Percentiles rank a stretch among this genome's conserved stretches.
Conservation (phyloP, 2,888 invertebrate species). For the Actias luna region DNA sequence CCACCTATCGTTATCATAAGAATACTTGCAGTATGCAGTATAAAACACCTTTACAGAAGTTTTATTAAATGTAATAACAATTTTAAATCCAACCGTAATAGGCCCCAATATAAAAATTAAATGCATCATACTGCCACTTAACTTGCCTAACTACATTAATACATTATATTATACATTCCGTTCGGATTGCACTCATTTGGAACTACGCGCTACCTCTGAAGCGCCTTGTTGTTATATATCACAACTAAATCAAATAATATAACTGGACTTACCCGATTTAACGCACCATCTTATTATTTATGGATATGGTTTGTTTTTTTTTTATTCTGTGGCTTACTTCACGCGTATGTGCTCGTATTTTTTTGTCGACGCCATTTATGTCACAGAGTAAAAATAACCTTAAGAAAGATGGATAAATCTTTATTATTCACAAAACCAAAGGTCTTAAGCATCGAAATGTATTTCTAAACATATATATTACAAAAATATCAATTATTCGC, state of each 20-base stretch:
- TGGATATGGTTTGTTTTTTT: conserved; percentile 62
- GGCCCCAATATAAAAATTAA: conserved; percentile 67
- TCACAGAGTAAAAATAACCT: neutral
- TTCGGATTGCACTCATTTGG: conserved; percentile 68
- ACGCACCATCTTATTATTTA: conserved; percentile 65
- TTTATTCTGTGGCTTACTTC: conserved; percentile 15
- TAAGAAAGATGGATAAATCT: neutral
- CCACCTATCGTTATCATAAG: conserved; percentile 15
- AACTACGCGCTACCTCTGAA: conserved; percentile 52
- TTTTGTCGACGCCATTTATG: neutral
- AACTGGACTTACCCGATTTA: conserved; percentile 53
- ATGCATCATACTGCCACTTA: conserved; percentile 73
- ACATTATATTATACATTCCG: conserved; percentile 58
- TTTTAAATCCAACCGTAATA: conserved; percentile 44
- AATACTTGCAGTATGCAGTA: conserved; percentile 21
- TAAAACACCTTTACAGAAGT: neutral
- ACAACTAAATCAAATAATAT: conserved; percentile 70
- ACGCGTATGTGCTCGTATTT: neutral
- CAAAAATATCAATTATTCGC: neutral
- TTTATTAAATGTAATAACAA: conserved; percentile 14
- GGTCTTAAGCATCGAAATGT: too few relatives aligned
- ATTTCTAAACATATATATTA: too few relatives aligned
- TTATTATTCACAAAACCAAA: too few relatives aligned
- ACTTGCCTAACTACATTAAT: conserved; percentile 73
- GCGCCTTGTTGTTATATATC: conserved; percentile 59